phyloP scores from a whole-genome alignment of 2,113 vertebrate genomes.

The Ailurus styani region DNA sequence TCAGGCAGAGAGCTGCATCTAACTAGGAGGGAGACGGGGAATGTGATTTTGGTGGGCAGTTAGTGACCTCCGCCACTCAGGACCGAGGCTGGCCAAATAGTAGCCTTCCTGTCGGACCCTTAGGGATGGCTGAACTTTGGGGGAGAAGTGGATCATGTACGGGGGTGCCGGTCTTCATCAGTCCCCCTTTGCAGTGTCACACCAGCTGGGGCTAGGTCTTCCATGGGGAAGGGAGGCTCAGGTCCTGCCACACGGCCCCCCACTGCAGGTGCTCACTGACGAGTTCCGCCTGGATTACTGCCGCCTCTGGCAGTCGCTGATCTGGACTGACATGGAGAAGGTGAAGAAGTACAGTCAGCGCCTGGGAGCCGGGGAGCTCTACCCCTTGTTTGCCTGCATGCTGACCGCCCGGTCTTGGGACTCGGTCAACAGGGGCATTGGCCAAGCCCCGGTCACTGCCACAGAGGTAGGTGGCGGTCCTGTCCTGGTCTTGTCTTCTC shows the following conservation, averaged over 20 bases:
- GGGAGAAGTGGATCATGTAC: not conserved
- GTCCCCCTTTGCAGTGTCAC: not conserved
- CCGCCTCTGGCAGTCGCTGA: constrained; percentile 94
- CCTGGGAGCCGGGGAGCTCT: constrained; percentile 93
- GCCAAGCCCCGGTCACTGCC: constrained; percentile 84
- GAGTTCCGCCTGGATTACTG: constrained; percentile 94
- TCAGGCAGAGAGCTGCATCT: not conserved
- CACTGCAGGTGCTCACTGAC: constrained; percentile 85
- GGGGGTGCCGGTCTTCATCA: fast-evolving
- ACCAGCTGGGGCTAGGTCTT: not conserved
- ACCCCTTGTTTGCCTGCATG: constrained; percentile 94
- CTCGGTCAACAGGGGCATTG: constrained; percentile 90
- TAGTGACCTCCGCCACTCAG: not conserved
- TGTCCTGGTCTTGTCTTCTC: not conserved
- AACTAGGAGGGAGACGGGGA: not conserved
- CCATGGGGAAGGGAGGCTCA: not conserved
- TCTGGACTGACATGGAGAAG: constrained; percentile 88
- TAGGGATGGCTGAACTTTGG: not conserved
- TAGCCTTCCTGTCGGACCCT: not conserved
- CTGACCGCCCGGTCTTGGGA: constrained; percentile 95
- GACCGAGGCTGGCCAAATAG: not conserved
- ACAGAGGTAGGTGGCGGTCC: constrained; percentile 86
- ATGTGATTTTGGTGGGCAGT: not conserved
- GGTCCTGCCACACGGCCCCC: not conserved
- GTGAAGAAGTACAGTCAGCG: constrained; percentile 89